Conservation (phyloP, 1,140 invertebrate species). For the Propsilocerus akamusi region DNA sequence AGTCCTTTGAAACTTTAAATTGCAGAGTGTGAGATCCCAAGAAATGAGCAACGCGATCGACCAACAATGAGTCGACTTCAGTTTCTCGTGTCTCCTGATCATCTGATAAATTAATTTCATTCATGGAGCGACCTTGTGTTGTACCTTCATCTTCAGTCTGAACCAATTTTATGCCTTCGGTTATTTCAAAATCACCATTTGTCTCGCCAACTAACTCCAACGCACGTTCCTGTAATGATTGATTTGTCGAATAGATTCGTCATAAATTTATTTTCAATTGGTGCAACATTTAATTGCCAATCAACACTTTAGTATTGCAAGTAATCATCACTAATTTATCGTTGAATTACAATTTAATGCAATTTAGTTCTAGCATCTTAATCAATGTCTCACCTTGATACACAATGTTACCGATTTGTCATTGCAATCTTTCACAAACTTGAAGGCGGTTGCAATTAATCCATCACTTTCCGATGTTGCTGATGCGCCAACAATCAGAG, state of each 20-base stretch:
- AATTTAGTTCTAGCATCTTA: background rate
- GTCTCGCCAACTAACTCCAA: slow-evolving; percentile 40
- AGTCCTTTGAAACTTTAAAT: slow-evolving; percentile 48
- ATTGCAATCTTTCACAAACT: slow-evolving; percentile 43
- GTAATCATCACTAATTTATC: background rate
- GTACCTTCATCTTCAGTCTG: slow-evolving; percentile 35
- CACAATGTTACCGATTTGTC: slow-evolving; percentile 50
- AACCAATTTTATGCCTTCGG: slow-evolving; percentile 49
- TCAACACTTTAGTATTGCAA: background rate
- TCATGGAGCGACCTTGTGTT: slow-evolving; percentile 26
- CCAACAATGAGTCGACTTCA: slow-evolving; percentile 52
- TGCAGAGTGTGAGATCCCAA: slow-evolving; percentile 59
- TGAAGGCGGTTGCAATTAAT: slow-evolving; percentile 35
- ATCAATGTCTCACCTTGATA: slow-evolving; percentile 35
- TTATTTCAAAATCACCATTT: slow-evolving; percentile 34
- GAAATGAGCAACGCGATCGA: slow-evolving; percentile 53
- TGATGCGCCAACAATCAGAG: slow-evolving; percentile 26
- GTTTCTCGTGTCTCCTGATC: slow-evolving; percentile 50
- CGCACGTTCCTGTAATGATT: slow-evolving; percentile 34
- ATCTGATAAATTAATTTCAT: slow-evolving; percentile 33
- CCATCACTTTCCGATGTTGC: slow-evolving; percentile 31
- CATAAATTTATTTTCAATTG: background rate
- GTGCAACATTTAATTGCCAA: background rate
- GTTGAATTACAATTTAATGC: background rate
- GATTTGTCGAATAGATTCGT: background rate